phyloP scores from a whole-genome alignment of 1,140 invertebrate genomes.

The Drosophila pachea region DNA sequence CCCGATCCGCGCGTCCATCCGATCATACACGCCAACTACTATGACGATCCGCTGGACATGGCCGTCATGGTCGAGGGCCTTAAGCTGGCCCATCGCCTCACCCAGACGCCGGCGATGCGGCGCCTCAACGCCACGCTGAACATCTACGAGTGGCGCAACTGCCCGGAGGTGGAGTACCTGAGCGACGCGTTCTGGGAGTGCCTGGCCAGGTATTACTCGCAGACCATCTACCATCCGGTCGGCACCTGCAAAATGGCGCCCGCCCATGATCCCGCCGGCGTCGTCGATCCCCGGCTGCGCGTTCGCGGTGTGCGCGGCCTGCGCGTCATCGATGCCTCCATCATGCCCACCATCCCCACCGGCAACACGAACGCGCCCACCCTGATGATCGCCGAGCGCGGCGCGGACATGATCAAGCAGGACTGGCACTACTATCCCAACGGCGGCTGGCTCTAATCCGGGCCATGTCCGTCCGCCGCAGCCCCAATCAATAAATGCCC shows the following conservation, averaged over 20 bases:
- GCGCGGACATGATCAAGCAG: conserved; percentile 84
- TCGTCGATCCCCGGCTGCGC: conserved; percentile 82
- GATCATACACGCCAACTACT: conserved; percentile 90
- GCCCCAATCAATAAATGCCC: too few relatives aligned
- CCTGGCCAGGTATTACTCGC: conserved; percentile 83
- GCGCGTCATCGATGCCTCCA: conserved; percentile 85
- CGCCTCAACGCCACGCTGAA: conserved; percentile 83
- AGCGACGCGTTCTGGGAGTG: conserved; percentile 85
- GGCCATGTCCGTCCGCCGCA: too few relatives aligned
- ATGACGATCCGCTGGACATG: conserved; percentile 84
- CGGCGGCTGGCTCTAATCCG: conserved; percentile 55
- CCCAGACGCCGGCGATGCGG: conserved; percentile 83
- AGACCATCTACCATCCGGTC: conserved; percentile 85
- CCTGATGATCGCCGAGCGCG: conserved; percentile 86
- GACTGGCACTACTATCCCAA: conserved; percentile 77
- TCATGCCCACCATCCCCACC: conserved; percentile 85
- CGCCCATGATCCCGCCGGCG: conserved; percentile 80
- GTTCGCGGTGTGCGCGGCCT: conserved; percentile 82
- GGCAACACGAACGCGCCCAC: conserved; percentile 86
- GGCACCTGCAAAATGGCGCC: conserved; percentile 85
- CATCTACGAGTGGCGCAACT: conserved; percentile 82
- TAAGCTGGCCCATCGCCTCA: conserved; percentile 83
- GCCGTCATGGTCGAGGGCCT: conserved; percentile 86
- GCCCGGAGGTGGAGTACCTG: conserved; percentile 79
- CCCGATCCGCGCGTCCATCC: conserved; percentile 85